Conservation (phyloP, 2,113 vertebrate species). For the Vicugna pacos region DNA sequence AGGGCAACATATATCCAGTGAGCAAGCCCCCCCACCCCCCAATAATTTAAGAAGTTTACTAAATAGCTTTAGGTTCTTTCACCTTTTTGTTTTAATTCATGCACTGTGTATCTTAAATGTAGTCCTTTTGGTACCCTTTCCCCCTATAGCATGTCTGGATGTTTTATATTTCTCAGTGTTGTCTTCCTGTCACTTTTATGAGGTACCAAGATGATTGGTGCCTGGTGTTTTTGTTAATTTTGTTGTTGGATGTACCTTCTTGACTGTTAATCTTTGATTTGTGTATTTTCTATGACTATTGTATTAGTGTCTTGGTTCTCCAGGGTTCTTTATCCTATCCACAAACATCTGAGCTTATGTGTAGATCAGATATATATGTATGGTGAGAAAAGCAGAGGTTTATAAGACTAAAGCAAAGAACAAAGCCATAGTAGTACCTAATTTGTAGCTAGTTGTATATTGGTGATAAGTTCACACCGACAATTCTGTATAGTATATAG, state of each 20-base stretch:
- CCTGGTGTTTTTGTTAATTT: constrained; percentile 35
- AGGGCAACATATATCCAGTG: background rate
- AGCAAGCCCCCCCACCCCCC: background rate
- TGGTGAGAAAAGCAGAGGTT: constrained; percentile 10
- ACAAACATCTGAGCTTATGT: background rate
- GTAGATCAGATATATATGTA: background rate
- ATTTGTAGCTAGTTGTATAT: constrained; percentile 8
- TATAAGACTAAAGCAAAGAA: background rate
- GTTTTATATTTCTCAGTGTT: constrained; percentile 33
- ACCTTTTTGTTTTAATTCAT: background rate
- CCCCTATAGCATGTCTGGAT: background rate
- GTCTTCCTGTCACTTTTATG: constrained; percentile 53
- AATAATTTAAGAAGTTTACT: constrained; percentile 38
- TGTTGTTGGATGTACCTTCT: background rate
- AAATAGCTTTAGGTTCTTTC: constrained; percentile 11
- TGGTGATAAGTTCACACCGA: background rate
- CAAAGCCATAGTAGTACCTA: background rate
- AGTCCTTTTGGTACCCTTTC: background rate
- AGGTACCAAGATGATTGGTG: constrained; percentile 17
- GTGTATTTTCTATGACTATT: background rate
- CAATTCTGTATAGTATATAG: background rate
- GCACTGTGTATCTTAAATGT: background rate
- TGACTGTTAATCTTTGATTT: constrained; percentile 3
- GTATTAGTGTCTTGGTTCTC: background rate
- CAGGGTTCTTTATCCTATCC: background rate